A percentile compares a stretch with the other conserved stretches of the same genome.
phyloP scores from a whole-genome alignment of 2,113 vertebrate species.

The Leucoraja erinaceus region DNA sequence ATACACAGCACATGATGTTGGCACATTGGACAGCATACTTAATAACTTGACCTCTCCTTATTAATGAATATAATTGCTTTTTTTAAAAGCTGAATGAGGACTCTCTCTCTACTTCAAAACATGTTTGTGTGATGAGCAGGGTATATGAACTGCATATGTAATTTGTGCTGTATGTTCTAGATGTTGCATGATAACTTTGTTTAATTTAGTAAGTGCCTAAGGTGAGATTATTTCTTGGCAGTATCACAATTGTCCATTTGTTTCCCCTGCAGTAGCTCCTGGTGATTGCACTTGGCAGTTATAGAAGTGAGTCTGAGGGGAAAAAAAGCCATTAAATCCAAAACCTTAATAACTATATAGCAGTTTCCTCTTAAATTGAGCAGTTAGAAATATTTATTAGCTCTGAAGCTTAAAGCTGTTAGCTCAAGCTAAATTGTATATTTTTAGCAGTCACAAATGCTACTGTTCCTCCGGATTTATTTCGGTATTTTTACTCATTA shows the following conservation, averaged over 20 bases:
- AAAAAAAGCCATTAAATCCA: background rate
- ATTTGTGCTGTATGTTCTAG: background rate
- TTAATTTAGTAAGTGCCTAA: background rate
- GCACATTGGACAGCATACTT: background rate
- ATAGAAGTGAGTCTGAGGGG: background rate
- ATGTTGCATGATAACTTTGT: background rate
- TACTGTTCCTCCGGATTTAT: background rate
- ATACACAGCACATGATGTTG: background rate
- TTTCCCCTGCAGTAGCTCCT: background rate
- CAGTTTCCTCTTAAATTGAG: too few relatives aligned
- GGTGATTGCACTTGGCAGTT: background rate
- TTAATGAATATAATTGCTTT: slow-evolving; percentile 14
- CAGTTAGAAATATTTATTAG: background rate
- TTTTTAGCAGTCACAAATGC: background rate
- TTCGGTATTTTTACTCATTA: background rate
- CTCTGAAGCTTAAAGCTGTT: background rate
- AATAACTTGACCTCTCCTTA: slow-evolving; percentile 15
- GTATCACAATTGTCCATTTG: background rate
- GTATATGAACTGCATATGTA: background rate
- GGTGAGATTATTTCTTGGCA: background rate
- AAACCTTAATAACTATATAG: background rate
- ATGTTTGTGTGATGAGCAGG: background rate
- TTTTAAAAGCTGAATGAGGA: background rate
- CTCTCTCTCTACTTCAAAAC: background rate
- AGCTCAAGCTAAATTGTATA: background rate